Evolutionary conservation across 2,888 invertebrate genomes (phyloP), one percentile per base, ranked within the genome.

Genomic region (Pyrrhosoma nymphula): DNA sequence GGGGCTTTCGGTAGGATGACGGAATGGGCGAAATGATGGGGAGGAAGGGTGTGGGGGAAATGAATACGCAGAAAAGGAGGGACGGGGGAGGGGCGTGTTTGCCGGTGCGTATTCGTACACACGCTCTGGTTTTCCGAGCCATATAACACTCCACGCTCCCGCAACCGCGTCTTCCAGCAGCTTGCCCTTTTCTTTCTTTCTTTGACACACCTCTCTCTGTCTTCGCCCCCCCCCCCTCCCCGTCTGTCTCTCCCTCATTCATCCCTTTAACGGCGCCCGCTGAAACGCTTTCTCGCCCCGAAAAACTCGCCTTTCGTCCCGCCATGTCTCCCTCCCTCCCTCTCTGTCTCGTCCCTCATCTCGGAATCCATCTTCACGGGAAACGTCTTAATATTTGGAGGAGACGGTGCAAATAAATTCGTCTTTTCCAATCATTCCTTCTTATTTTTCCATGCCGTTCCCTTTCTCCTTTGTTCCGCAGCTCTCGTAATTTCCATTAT

Each of bases 71-170:
- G n/a, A 47, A 93, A 16, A 20, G 56, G 60, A 91, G n/a, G 35
- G 39, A 60, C n/a, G 55, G 10, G 20, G 18, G 4, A 63, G 47
- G 26, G 75, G 26, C 69, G 55, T 93, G 63, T 63, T 89, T 47
- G 56, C 47, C 55, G 89, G 89, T 89, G 47, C 63, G 75, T 91
- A 91, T 91, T 35, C 91, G 63, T 75, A 55, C 93, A n/a, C 69
- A 75, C 63, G 91, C 39, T 35, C 91, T 91, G 63, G 47, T 91
- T 93, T 93, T 93, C 75, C 69, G 26, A 69, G 93, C 93, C 93
- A 93, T 93, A 93, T 93, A 93, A 93, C 82, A 82, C 93, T 75
- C n/a, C 63, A 47, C 91, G 91, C 63, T 63, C 23, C 91, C 63
- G 91, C 63, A 23, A 39, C 63, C 47, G 39, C 39, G 39, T 35